Evolutionary conservation across 2,113 vertebrate species (phyloP).

Genomic region (Pseudopipra pipra): DNA sequence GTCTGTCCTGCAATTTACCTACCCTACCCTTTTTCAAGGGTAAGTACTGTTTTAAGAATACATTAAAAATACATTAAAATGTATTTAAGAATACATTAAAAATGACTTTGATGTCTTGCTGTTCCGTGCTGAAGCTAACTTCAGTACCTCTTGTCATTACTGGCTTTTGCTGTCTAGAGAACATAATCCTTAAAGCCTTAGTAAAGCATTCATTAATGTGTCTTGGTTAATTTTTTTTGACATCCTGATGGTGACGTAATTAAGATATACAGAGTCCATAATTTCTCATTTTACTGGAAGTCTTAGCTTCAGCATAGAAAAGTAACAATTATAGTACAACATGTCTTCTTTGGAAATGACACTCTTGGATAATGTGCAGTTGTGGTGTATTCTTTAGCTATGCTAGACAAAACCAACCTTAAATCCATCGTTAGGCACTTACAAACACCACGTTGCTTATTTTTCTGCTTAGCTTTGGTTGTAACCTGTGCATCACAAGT

Average conservation of each 20-base stretch:
- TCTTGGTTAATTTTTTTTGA: neutral
- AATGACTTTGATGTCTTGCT: neutral
- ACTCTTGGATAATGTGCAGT: neutral
- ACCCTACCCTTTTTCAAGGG: slow-evolving; percentile 97
- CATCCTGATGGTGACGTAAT: neutral
- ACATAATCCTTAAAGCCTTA: neutral
- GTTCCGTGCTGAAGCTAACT: neutral
- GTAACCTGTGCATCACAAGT: neutral
- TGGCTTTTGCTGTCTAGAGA: neutral
- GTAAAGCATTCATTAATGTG: neutral
- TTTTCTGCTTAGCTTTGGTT: neutral
- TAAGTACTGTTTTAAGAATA: slow-evolving; percentile 77
- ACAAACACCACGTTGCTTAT: neutral
- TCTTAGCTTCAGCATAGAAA: neutral
- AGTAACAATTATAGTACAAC: neutral
- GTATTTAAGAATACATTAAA: slow-evolving; percentile 19
- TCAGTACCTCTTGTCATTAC: neutral
- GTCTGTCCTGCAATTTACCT: slow-evolving; percentile 94
- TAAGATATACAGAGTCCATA: neutral
- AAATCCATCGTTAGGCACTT: neutral
- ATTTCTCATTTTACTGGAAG: neutral
- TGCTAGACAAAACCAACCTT: neutral
- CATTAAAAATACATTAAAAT: neutral
- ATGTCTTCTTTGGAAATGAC: neutral
- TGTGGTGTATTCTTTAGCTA: neutral